Conservation (phyloP, 2,113 vertebrate species). For the Carassius auratus region DNA sequence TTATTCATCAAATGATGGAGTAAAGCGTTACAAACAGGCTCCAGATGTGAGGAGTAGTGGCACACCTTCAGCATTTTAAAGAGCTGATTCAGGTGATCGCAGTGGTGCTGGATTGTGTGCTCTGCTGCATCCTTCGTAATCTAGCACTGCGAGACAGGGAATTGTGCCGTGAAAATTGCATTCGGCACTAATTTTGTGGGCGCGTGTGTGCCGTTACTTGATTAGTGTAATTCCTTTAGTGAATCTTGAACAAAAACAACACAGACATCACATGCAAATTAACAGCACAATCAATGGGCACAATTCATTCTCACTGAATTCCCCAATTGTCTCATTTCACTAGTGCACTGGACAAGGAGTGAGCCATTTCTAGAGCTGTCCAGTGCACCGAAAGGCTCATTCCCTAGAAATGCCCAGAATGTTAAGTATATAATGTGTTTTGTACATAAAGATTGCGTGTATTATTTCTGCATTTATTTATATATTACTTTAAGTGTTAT, state of each 20-base stretch:
- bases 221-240: conserved; percentile 29
- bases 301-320: conserved; percentile 6
- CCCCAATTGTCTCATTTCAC: neutral
- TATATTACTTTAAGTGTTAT: neutral
- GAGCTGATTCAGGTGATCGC: neutral
- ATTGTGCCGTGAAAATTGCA: conserved; percentile 20
- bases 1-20: conserved; percentile 5
- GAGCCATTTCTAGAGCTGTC: neutral
- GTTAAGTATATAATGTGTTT: too few species aligned
- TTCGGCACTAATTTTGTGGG: conserved; percentile 1
- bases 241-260: conserved; percentile 1
- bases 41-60: neutral
- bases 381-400: neutral
- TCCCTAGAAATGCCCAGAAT: too few species aligned
- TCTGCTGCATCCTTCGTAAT: neutral
- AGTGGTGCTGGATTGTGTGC: neutral
- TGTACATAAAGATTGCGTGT: too few species aligned
- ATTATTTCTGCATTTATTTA: too few species aligned
- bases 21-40: neutral
- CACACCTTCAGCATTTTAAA: neutral
- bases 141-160: neutral
- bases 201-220: neutral
- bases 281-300: conserved; percentile 3
- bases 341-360: neutral
- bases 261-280: conserved; percentile 8